Percentiles rank a stretch among this genome's conserved stretches.
These are phyloP conservation scores for Drosophila nebulosa DNA, from an alignment of 1,140 invertebrate genomes.

Conservation along the genomic window DNA sequence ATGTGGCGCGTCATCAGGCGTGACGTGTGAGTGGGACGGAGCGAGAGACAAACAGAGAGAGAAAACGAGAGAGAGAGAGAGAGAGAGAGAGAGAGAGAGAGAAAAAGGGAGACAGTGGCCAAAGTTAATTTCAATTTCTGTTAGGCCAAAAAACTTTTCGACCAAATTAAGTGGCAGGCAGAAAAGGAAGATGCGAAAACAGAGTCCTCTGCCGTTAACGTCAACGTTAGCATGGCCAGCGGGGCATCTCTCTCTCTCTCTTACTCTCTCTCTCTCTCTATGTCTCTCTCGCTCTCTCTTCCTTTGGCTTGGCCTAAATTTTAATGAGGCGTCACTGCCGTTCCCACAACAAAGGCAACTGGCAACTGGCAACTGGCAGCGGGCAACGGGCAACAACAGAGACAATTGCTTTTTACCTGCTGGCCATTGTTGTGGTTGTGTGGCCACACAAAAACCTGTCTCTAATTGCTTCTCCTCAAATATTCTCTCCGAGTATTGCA, in stretches of 20 bases:
- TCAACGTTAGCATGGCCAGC: not conserved
- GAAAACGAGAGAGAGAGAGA: constrained; percentile 21
- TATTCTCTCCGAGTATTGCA: constrained; percentile 56
- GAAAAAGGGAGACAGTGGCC: constrained; percentile 26
- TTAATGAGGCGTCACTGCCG: constrained; percentile 66
- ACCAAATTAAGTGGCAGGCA: constrained; percentile 50
- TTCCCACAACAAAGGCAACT: constrained; percentile 68
- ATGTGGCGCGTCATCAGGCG: constrained; percentile 21
- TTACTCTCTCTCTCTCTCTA: not conserved
- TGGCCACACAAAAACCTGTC: constrained; percentile 26
- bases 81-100: not conserved
- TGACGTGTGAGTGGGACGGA: not conserved
- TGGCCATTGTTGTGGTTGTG: constrained; percentile 48
- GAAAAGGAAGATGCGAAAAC: not conserved
- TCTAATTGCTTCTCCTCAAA: constrained; percentile 58
- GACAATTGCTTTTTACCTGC: constrained; percentile 78
- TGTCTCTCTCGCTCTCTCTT: not conserved
- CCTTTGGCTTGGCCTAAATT: constrained; percentile 66
- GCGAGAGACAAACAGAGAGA: too few species aligned
- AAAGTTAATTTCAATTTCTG: constrained; percentile 78
- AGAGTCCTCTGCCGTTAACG: constrained; percentile 2
- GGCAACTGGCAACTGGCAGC: constrained; percentile 13
- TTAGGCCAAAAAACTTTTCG: constrained; percentile 55
- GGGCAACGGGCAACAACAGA: constrained; percentile 29
- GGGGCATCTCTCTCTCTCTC: not conserved